phyloP scores from a whole-genome alignment of 2,888 invertebrate species.

The Eristalis pertinax region DNA sequence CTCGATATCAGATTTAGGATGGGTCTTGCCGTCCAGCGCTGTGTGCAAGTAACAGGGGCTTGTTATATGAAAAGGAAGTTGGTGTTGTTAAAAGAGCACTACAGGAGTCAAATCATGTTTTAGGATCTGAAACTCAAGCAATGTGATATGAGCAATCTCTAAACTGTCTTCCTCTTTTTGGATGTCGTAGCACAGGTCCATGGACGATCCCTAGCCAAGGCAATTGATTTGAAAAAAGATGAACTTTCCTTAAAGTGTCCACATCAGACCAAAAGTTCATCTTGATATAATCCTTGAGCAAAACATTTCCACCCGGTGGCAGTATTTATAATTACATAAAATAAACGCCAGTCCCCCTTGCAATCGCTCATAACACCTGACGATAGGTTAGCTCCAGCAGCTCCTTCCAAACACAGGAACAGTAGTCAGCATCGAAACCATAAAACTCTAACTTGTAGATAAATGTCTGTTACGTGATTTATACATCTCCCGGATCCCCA shows the following conservation, averaged over 20 bases:
- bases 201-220: too few species aligned
- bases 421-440: background rate
- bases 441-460: constrained; percentile 41
- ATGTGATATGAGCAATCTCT: too few species aligned
- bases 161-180: too few species aligned
- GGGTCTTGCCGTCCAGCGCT: too few species aligned
- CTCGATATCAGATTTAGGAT: too few species aligned
- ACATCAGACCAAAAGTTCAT: background rate
- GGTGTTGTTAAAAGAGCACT: too few species aligned
- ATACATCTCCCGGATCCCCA: background rate
- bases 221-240: too few species aligned
- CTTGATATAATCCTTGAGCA: background rate
- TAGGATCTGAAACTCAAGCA: too few species aligned
- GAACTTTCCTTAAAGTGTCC: background rate
- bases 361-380: background rate
- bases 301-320: background rate
- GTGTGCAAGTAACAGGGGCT: too few species aligned
- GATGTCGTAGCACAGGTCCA: too few species aligned
- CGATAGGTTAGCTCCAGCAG: background rate
- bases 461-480: constrained; percentile 59
- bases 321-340: background rate
- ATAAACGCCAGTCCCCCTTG: background rate
- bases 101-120: too few species aligned
- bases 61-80: too few species aligned
- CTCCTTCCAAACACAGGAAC: background rate